These are phyloP conservation scores for Ondatra zibethicus DNA, from an alignment of 2,113 vertebrate species.

Conservation along the genomic window DNA sequence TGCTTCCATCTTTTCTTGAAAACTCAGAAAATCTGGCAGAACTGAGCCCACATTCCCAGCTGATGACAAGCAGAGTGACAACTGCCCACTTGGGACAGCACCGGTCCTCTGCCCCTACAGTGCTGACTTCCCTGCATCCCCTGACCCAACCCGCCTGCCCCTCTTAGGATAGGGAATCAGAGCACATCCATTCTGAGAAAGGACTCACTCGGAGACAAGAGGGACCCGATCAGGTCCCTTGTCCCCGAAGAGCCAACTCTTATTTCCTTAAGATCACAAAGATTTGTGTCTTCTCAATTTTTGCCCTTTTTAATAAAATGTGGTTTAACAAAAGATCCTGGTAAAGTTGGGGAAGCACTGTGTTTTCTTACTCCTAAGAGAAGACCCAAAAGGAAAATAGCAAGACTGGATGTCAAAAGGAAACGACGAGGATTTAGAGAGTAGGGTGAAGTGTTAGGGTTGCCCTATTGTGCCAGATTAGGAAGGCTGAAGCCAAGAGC, in stretches of 20 bases:
- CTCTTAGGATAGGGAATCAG: not conserved
- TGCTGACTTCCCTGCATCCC: not conserved
- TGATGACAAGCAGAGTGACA: conserved; percentile 15
- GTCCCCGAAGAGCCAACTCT: no score
- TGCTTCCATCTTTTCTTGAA: conserved; percentile 67
- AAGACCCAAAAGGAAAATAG: not conserved
- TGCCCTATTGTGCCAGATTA: not conserved
- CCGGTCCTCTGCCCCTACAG: not conserved
- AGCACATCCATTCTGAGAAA: not conserved
- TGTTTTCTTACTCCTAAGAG: not conserved
- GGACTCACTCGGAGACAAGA: not conserved
- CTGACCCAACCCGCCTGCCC: no score
- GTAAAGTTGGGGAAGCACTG: not conserved
- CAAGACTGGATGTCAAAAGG: not conserved
- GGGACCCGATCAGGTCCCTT: not conserved
- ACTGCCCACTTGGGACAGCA: not conserved
- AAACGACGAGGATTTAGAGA: not conserved
- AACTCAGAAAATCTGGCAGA: conserved; percentile 67
- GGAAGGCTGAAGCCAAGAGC: not conserved
- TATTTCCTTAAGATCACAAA: not conserved
- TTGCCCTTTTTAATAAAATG: not conserved
- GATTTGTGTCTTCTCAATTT: not conserved
- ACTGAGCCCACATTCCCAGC: conserved; percentile 13
- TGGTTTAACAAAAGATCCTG: not conserved
- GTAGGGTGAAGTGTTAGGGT: not conserved